phyloP scores from a whole-genome alignment of 2,797 vertebrate species.

The Leuciscus waleckii region DNA sequence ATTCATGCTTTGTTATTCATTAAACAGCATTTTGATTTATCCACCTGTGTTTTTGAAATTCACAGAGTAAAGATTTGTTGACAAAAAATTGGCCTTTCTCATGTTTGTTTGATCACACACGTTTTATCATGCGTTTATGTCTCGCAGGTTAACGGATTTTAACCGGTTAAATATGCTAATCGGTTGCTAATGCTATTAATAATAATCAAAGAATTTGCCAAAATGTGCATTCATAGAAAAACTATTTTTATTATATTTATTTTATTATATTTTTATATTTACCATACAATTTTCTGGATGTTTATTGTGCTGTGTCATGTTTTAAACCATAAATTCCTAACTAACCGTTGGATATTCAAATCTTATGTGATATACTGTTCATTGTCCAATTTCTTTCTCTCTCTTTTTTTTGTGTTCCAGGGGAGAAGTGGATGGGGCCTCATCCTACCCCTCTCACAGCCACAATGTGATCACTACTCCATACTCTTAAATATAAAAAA shows the following conservation, averaged over 20 bases:
- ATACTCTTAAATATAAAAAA: not conserved
- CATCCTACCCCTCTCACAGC: slow-evolving; percentile 70
- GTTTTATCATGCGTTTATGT: not conserved
- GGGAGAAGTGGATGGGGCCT: slow-evolving; percentile 92
- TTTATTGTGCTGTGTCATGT: not conserved
- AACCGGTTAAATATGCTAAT: not conserved
- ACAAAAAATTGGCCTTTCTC: no score
- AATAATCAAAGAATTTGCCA: not conserved
- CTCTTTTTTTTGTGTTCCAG: slow-evolving; percentile 72
- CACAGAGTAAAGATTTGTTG: no score
- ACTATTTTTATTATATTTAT: not conserved
- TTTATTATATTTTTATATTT: not conserved
- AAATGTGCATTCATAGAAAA: not conserved
- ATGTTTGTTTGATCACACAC: not conserved
- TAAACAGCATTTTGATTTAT: no score
- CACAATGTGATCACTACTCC: slow-evolving; percentile 66
- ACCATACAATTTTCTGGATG: not conserved
- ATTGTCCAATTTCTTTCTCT: slow-evolving; percentile 7
- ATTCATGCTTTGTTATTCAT: not conserved
- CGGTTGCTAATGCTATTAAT: not conserved
- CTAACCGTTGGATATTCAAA: no score
- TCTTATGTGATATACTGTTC: not conserved
- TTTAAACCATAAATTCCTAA: not conserved
- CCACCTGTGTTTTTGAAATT: no score
- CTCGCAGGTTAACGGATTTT: not conserved